phyloP scores from a whole-genome alignment of 2,888 invertebrate genomes.

The Ormyrus thymus region DNA sequence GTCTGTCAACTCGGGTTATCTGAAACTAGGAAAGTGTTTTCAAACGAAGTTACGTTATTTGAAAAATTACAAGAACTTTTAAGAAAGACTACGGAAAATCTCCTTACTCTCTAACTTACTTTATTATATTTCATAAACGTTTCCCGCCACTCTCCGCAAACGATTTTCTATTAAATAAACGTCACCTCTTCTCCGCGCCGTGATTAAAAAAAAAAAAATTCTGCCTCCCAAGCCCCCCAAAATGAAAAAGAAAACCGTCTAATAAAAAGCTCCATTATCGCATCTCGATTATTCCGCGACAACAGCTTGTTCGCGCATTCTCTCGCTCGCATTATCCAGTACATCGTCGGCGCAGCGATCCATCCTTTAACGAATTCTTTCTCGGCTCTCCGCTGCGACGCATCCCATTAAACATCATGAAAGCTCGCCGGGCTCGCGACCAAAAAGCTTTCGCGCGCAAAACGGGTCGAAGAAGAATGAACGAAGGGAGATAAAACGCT shows the following conservation, averaged over 20 bases:
- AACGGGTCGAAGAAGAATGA: constrained; percentile 31
- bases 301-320: too few species aligned
- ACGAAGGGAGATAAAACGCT: constrained; percentile 37
- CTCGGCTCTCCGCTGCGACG: not conserved
- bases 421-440: constrained; percentile 2
- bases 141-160: too few species aligned
- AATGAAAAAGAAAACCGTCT: too few species aligned
- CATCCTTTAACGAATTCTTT: constrained; percentile 7
- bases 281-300: too few species aligned
- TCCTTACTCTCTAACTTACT: not conserved
- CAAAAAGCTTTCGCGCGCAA: constrained; percentile 7
- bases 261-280: too few species aligned
- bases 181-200: too few species aligned
- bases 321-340: not conserved
- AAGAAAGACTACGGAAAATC: not conserved
- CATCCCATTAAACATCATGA: constrained; percentile 8
- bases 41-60: constrained; percentile 1
- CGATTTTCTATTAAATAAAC: too few species aligned
- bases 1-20: constrained; percentile 16
- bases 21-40: constrained; percentile 9
- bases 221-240: too few species aligned
- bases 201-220: too few species aligned
- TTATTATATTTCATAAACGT: not conserved
- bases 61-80: constrained; percentile 7
- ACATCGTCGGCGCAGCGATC: not conserved